Evolutionary conservation across 2,888 invertebrate genomes (phyloP).

Genomic region (Aphodius granarius): DNA sequence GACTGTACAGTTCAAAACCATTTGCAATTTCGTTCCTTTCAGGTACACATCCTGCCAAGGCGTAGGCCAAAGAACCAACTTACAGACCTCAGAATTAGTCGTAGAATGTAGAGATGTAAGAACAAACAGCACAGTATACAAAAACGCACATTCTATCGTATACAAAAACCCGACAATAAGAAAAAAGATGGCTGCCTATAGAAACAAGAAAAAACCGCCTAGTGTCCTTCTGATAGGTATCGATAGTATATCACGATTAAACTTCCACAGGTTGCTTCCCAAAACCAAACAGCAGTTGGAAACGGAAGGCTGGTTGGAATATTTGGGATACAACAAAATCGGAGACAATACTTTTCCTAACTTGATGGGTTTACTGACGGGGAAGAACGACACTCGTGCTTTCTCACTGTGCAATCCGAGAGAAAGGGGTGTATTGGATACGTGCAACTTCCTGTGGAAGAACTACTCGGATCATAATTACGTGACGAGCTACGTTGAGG

Average conservation of each 20-base stretch:
- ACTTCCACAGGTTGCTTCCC: slow-evolving; percentile 75
- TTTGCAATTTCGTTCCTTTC: not conserved
- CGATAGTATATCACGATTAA: slow-evolving; percentile 80
- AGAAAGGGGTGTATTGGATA: slow-evolving; percentile 62
- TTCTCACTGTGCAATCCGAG: slow-evolving; percentile 58
- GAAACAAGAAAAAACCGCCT: slow-evolving; percentile 45
- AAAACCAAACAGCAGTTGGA: slow-evolving; percentile 68
- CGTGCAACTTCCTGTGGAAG: slow-evolving; percentile 78
- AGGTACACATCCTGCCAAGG: not conserved
- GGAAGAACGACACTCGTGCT: slow-evolving; percentile 70
- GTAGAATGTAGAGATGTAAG: not conserved
- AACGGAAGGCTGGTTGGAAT: slow-evolving; percentile 51
- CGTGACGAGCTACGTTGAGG: slow-evolving; percentile 80
- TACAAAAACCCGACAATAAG: slow-evolving; percentile 55
- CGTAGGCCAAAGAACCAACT: not conserved
- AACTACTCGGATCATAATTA: slow-evolving; percentile 71
- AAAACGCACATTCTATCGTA: slow-evolving; percentile 61
- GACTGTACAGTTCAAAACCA: not conserved
- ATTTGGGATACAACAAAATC: slow-evolving; percentile 60
- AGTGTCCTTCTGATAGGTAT: slow-evolving; percentile 80
- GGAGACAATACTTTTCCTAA: slow-evolving; percentile 92
- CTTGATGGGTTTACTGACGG: slow-evolving; percentile 78
- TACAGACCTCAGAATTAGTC: not conserved
- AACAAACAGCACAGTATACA: slow-evolving; percentile 48
- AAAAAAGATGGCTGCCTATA: slow-evolving; percentile 44